Evolutionary conservation across 2,888 invertebrate species (phyloP).

Genomic region (Lamellibrachia satsuma): DNA sequence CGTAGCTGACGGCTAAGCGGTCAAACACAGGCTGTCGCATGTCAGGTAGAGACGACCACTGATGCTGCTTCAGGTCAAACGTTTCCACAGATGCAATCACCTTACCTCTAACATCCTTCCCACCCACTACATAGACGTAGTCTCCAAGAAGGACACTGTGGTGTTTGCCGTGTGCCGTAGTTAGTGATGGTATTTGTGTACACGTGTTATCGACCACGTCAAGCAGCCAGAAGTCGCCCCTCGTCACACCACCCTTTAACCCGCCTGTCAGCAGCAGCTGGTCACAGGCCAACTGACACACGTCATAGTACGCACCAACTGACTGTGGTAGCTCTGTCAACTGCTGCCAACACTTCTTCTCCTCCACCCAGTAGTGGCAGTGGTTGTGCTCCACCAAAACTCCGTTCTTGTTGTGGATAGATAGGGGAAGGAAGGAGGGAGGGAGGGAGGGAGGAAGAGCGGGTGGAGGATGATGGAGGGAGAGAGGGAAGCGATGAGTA

Average conservation of each 20-base stretch:
- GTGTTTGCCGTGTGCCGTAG: conserved; percentile 31
- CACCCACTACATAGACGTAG: conserved; percentile 33
- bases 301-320: neutral
- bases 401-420: too few relatives aligned
- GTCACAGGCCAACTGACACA: neutral
- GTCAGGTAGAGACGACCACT: neutral
- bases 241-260: neutral
- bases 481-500: too few relatives aligned
- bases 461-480: too few relatives aligned
- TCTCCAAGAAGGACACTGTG: conserved; percentile 31
- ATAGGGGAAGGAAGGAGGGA: too few relatives aligned
- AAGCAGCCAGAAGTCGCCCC: conserved; percentile 37
- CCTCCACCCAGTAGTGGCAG: neutral
- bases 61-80: conserved; percentile 18
- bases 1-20: conserved; percentile 30
- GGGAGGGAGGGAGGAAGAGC: too few relatives aligned
- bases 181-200: conserved; percentile 32
- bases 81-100: conserved; percentile 29
- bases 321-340: neutral
- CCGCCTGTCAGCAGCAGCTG: neutral
- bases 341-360: neutral
- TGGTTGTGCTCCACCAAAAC: neutral
- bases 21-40: conserved; percentile 32
- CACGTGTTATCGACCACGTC: conserved; percentile 35
- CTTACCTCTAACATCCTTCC: conserved; percentile 33